Evolutionary conservation across 2,113 vertebrate genomes (phyloP), one percentile per base, ranked within the genome.

Genomic region (Phasianus colchicus): DNA sequence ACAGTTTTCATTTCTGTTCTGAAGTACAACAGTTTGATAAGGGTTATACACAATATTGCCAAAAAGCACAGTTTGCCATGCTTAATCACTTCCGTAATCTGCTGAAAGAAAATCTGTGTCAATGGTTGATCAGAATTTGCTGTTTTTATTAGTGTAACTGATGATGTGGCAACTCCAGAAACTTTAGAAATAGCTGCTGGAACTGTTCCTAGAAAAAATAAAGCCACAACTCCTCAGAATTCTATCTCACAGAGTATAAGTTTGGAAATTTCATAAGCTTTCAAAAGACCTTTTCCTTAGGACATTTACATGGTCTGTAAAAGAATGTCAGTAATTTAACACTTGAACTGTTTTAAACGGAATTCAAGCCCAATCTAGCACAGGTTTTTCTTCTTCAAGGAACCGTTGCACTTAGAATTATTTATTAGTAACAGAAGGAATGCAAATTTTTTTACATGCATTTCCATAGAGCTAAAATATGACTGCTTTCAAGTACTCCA

Each of bases 91-190:
- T 71, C 82, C 76, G 69, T 38, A 83, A 92, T 92, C 30, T 77
- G 47, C 32, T 64, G 63, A 94, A 96, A 95, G 63, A 78, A 94
- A 92, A 88, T 29, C 52, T 78, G 73, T 64, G 58, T 82, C 77
- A 94, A 94, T 1, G 79, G 61, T 24, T 88, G 79, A 93, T 86
- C 66, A 89, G 55, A 91, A 86, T 91, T 95, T 90, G 75, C 72
- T 88, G 78, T 89, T 97, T 90, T 92, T 95, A 92, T 88, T 92
- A 95, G 88, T 80, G 67, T 71, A 96, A 92, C 83, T 97, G 97
- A 97, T 98, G 97, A 98, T 98, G 97, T 97, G 97, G 97, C 97
- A 98, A 97, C 88, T 79, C 81, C 25, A 96, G 83, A 95, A 95
- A 93, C 86, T 95, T 93, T 63, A 96, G 94, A 95, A 97, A 97